Evolutionary conservation across 2,797 vertebrate genomes (phyloP).

Genomic region (Anguilla marmorata): DNA sequence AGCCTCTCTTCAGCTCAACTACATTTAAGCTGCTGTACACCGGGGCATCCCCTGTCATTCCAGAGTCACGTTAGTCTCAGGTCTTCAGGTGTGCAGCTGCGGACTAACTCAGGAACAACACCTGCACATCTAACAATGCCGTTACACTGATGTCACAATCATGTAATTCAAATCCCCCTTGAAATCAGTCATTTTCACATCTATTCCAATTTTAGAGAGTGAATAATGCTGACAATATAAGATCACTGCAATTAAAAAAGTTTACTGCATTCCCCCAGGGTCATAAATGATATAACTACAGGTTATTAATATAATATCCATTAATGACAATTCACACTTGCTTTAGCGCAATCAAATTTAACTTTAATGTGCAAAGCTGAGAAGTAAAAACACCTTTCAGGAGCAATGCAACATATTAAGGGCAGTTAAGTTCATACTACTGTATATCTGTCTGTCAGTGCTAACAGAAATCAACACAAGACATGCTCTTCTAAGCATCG

Average conservation of each 20-base stretch:
- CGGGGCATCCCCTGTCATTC: not conserved
- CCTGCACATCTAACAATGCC: not conserved
- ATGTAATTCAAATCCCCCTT: not conserved
- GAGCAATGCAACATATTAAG: slow-evolving; percentile 7
- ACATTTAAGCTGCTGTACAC: not conserved
- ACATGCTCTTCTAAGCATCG: not conserved
- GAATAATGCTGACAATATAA: not conserved
- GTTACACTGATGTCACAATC: not conserved
- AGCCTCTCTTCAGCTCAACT: not conserved
- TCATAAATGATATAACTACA: not conserved
- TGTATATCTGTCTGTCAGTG: not conserved
- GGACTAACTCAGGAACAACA: slow-evolving; percentile 5
- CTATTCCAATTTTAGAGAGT: not conserved
- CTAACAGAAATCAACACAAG: not conserved
- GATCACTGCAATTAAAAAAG: not conserved
- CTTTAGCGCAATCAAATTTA: not conserved
- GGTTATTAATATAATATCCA: not conserved
- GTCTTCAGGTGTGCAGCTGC: slow-evolving; percentile 6
- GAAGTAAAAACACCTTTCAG: slow-evolving; percentile 2
- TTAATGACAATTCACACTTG: not conserved
- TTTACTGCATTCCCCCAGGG: not conserved
- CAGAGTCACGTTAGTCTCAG: not conserved
- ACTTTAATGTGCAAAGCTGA: not conserved
- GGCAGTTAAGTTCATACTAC: not conserved
- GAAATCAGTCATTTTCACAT: not conserved